Conservation (phyloP, 2,888 invertebrate species). For the Sesamia inferens region DNA sequence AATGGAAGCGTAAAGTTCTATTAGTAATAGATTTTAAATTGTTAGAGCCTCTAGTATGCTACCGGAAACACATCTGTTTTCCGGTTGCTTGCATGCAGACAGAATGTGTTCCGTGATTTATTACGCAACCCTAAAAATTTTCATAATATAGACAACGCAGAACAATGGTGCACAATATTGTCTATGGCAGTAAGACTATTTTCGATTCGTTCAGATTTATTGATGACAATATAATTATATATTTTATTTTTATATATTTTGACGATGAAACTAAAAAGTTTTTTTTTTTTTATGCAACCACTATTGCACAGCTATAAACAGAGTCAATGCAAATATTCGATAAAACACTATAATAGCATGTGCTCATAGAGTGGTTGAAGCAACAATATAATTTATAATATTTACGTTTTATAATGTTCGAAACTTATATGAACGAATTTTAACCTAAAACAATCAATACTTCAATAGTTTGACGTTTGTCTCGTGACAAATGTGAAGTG, state of each 20-base stretch:
- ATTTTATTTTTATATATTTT: no score
- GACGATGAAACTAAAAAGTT: background rate
- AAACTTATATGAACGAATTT: conserved; percentile 54
- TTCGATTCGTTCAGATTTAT: conserved; percentile 15
- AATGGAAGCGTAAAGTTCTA: background rate
- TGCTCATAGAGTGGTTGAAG: background rate
- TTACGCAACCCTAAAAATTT: background rate
- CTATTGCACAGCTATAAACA: background rate
- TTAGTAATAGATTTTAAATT: background rate
- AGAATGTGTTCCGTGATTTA: background rate
- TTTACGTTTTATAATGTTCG: background rate
- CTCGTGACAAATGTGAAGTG: conserved; percentile 74
- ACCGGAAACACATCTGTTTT: no score
- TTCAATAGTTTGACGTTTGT: conserved; percentile 66
- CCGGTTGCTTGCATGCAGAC: background rate
- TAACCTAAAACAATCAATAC: conserved; percentile 66
- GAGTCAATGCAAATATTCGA: background rate
- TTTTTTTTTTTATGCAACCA: background rate
- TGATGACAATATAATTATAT: no score
- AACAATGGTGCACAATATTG: conserved; percentile 4
- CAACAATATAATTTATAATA: background rate
- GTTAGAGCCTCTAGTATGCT: background rate
- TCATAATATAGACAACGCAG: background rate
- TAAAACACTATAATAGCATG: background rate
- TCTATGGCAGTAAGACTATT: background rate